phyloP scores from a whole-genome alignment of 1,140 invertebrate species.

The Asobara japonica region DNA sequence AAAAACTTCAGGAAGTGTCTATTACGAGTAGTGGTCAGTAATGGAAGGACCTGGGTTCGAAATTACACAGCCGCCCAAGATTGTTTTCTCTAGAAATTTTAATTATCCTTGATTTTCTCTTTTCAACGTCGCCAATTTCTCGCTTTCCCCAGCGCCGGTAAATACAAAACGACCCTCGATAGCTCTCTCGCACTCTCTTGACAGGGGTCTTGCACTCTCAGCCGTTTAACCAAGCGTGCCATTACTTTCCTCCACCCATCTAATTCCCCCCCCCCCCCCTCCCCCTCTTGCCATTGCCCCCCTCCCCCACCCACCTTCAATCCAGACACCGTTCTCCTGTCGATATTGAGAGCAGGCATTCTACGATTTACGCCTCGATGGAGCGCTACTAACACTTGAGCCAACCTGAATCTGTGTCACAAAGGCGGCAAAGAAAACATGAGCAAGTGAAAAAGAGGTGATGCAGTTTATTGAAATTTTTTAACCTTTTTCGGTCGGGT shows the following conservation, averaged over 20 bases:
- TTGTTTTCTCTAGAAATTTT: too few relatives aligned
- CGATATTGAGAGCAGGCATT: conserved; percentile 24
- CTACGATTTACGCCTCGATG: conserved; percentile 31
- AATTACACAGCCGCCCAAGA: too few relatives aligned
- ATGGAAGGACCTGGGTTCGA: too few relatives aligned
- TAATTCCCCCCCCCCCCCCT: background rate
- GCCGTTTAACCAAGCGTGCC: conserved; percentile 35
- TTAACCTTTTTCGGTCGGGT: background rate
- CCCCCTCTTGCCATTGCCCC: conserved; percentile 3
- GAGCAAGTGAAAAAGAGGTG: background rate
- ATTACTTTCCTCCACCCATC: conserved; percentile 31
- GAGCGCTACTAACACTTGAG: conserved; percentile 3
- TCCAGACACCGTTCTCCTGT: conserved; percentile 13
- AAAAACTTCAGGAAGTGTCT: too few relatives aligned
- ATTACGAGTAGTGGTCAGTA: too few relatives aligned
- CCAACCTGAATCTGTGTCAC: conserved; percentile 1
- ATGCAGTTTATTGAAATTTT: background rate
- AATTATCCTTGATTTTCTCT: too few relatives aligned
- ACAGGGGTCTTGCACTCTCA: conserved; percentile 2
- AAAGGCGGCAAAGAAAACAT: background rate
- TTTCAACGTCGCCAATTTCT: too few relatives aligned
- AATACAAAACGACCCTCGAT: conserved; percentile 37
- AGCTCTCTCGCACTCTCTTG: conserved; percentile 1
- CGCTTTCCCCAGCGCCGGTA: background rate
- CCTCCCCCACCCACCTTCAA: conserved; percentile 1